These are phyloP conservation scores for Chironex yamaguchii DNA, from an alignment of 30 jellyfish, hydroid and myxozoan species.

Conservation along the genomic window DNA sequence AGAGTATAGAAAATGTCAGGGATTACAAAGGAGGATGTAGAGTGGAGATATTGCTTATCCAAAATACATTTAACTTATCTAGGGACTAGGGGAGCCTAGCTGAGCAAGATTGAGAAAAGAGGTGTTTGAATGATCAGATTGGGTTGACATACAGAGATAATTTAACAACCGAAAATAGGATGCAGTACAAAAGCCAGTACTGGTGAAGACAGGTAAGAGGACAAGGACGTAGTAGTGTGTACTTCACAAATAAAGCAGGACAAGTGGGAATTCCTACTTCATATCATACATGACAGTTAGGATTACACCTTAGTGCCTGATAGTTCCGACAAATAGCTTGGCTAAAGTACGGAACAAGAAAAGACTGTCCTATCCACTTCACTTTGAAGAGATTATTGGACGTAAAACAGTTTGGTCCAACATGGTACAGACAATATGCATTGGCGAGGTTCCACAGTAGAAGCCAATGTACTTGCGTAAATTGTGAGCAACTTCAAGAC, in stretches of 20 bases:
- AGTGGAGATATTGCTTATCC: constrained; percentile 33
- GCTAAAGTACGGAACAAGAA: not conserved
- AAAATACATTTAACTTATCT: constrained; percentile 50
- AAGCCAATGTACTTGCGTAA: constrained; percentile 14
- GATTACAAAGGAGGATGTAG: constrained; percentile 4
- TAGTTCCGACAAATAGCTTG: constrained; percentile 17
- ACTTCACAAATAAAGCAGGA: too few relatives aligned
- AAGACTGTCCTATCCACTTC: constrained; percentile 18
- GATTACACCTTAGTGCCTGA: constrained; percentile 31
- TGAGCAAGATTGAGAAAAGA: constrained; percentile 36
- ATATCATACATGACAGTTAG: constrained; percentile 40
- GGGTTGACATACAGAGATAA: too few relatives aligned
- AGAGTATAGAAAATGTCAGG: constrained; percentile 21
- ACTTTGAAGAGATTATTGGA: constrained; percentile 21
- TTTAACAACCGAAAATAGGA: too few relatives aligned
- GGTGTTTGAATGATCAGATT: constrained; percentile 53
- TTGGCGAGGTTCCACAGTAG: constrained; percentile 5
- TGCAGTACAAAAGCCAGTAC: too few relatives aligned
- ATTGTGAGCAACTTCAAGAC: too few relatives aligned
- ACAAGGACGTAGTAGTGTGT: too few relatives aligned
- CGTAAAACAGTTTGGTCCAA: constrained; percentile 28
- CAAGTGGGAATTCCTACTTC: constrained; percentile 30
- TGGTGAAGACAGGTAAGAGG: too few relatives aligned
- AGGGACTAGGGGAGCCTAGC: constrained; percentile 45
- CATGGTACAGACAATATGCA: constrained; percentile 3